These are phyloP conservation scores for Pelecanus crispus DNA, from an alignment of 2,113 vertebrate genomes.

Conservation along the genomic window DNA sequence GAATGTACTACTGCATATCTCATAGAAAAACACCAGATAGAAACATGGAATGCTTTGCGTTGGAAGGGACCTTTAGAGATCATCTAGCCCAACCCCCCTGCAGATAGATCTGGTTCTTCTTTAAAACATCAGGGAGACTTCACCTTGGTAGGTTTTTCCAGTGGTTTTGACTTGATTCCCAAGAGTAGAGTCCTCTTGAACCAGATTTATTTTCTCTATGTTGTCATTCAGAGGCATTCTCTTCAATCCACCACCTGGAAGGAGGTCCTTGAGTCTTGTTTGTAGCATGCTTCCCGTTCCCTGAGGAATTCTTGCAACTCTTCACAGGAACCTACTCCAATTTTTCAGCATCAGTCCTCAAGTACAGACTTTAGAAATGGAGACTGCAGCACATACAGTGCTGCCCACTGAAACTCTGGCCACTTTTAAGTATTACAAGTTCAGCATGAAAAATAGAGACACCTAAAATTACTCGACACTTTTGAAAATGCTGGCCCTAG, in stretches of 20 bases:
- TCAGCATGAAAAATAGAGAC: not conserved
- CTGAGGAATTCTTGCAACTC: not conserved
- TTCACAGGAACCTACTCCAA: not conserved
- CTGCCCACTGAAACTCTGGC: not conserved
- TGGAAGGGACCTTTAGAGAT: too few relatives aligned
- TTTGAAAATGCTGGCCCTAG: not conserved
- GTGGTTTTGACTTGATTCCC: not conserved
- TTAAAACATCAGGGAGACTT: not conserved
- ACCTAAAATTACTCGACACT: not conserved
- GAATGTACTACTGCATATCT: fast-evolving
- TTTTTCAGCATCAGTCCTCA: not conserved
- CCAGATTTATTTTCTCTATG: not conserved
- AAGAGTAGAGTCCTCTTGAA: not conserved
- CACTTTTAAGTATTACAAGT: not conserved
- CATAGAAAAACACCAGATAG: not conserved
- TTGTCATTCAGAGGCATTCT: not conserved
- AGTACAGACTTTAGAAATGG: not conserved
- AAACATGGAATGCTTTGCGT: too few relatives aligned
- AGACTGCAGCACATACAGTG: not conserved
- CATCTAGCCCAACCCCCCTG: too few relatives aligned
- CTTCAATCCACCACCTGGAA: not conserved
- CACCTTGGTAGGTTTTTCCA: not conserved
- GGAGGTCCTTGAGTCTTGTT: not conserved
- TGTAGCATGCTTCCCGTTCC: not conserved
- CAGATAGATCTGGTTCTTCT: not conserved